These are phyloP conservation scores for Brachynemurus nebulosus DNA, from an alignment of 2,888 invertebrate species.

Conservation along the genomic window DNA sequence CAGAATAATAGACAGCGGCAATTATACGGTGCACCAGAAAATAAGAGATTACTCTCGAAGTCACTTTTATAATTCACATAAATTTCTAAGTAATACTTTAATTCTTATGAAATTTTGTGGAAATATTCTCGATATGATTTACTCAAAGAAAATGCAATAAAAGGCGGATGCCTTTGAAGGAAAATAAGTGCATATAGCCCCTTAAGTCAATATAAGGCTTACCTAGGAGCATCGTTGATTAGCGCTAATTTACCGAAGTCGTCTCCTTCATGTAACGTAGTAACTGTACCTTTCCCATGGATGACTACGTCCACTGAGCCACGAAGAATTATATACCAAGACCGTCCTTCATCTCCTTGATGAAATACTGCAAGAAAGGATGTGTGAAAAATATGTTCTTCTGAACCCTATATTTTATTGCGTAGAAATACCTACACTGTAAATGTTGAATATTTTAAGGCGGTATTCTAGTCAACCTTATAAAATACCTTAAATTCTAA, in stretches of 20 bases:
- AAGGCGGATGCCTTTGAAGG: neutral
- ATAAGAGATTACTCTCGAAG: no score
- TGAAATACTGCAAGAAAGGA: slow-evolving; percentile 53
- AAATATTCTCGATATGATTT: no score
- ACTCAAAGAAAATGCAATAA: neutral
- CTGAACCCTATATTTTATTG: no score
- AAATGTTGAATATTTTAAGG: no score
- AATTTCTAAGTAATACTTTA: no score
- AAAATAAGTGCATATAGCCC: neutral
- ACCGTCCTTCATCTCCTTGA: slow-evolving; percentile 72
- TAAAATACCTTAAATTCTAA: no score
- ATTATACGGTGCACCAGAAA: no score
- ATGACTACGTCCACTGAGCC: slow-evolving; percentile 77
- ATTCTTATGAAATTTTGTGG: no score
- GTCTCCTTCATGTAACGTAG: slow-evolving; percentile 68
- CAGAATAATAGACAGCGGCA: no score
- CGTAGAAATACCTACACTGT: no score
- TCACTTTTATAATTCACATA: neutral
- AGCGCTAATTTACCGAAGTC: slow-evolving; percentile 78
- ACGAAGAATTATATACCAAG: slow-evolving; percentile 72
- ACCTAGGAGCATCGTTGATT: slow-evolving; percentile 75
- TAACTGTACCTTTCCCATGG: slow-evolving; percentile 71
- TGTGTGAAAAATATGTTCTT: no score
- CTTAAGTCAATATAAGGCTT: slow-evolving; percentile 20
- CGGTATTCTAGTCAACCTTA: no score